Percentiles rank a stretch among this genome's conserved stretches.
Conservation (phyloP, 2,113 vertebrate species). For the Rhea pennata region DNA sequence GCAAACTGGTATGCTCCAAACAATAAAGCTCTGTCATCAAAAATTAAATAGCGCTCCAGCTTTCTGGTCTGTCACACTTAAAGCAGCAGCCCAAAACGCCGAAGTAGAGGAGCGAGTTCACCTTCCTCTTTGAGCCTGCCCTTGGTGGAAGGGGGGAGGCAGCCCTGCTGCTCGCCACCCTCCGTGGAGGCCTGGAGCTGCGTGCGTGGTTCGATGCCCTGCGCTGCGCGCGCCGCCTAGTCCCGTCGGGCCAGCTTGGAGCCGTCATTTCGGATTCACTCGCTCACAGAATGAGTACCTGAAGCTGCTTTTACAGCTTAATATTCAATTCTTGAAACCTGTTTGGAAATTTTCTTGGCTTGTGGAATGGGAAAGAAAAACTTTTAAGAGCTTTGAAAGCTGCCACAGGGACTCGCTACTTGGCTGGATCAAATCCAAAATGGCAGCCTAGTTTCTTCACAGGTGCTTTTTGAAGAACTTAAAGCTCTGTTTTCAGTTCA, state of each 20-base stretch:
- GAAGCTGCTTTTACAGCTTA: slow-evolving; percentile 69
- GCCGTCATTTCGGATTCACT: background rate
- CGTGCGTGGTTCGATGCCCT: background rate
- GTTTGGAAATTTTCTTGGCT: slow-evolving; percentile 56
- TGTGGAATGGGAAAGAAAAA: slow-evolving; percentile 50
- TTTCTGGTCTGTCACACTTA: background rate
- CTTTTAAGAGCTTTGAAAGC: slow-evolving; percentile 59
- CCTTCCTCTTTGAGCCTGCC: background rate
- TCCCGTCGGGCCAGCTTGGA: slow-evolving; percentile 16
- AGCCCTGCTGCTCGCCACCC: background rate
- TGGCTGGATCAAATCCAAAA: slow-evolving; percentile 53
- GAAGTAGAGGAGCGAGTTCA: background rate
- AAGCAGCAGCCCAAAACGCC: background rate
- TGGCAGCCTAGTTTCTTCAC: slow-evolving; percentile 52
- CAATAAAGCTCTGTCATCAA: slow-evolving; percentile 76
- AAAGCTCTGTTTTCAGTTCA: slow-evolving; percentile 52
- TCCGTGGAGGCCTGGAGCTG: background rate
- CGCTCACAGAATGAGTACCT: background rate
- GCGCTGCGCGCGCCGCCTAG: background rate
- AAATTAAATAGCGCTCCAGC: slow-evolving; percentile 34
- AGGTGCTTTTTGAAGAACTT: slow-evolving; percentile 70
- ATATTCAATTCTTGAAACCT: slow-evolving; percentile 69
- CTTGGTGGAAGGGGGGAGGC: background rate
- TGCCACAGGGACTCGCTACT: slow-evolving; percentile 63
- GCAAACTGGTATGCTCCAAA: slow-evolving; percentile 72